These are phyloP conservation scores for Crypturellus tataupa DNA, from an alignment of 2,797 vertebrate genomes.

Conservation along the genomic window DNA sequence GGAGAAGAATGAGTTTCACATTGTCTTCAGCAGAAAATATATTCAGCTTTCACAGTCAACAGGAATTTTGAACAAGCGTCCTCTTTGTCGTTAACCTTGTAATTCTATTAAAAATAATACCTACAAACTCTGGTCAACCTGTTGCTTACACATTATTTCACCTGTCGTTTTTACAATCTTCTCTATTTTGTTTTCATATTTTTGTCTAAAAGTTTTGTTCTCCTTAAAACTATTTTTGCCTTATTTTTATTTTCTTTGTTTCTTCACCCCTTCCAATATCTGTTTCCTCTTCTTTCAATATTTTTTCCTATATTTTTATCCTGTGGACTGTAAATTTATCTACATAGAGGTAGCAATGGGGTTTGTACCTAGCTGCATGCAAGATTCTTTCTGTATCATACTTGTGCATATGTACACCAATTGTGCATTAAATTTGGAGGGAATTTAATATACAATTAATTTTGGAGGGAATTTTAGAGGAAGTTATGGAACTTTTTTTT, in stretches of 20 bases:
- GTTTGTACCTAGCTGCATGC: not conserved
- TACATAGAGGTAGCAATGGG: not conserved
- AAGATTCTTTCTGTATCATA: not conserved
- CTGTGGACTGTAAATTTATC: too few species aligned
- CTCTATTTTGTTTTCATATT: not conserved
- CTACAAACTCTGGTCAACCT: not conserved
- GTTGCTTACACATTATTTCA: not conserved
- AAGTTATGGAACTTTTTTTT: too few species aligned
- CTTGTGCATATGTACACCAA: accelerated
- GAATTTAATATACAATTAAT: not conserved
- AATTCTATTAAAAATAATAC: not conserved
- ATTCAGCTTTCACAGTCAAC: not conserved
- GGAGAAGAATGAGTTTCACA: not conserved
- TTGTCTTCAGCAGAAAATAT: not conserved
- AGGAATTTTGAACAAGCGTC: not conserved
- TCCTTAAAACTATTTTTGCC: not conserved
- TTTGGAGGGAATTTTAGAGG: not conserved
- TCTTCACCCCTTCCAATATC: not conserved
- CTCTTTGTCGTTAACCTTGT: not conserved
- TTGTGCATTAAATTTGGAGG: not conserved
- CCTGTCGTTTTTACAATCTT: not conserved
- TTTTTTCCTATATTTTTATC: not conserved
- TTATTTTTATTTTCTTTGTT: not conserved
- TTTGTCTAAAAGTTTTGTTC: not conserved
- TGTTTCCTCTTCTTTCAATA: not conserved